phyloP scores from a whole-genome alignment of 2,797 vertebrate species.

The Spinibarbus caldwelli region DNA sequence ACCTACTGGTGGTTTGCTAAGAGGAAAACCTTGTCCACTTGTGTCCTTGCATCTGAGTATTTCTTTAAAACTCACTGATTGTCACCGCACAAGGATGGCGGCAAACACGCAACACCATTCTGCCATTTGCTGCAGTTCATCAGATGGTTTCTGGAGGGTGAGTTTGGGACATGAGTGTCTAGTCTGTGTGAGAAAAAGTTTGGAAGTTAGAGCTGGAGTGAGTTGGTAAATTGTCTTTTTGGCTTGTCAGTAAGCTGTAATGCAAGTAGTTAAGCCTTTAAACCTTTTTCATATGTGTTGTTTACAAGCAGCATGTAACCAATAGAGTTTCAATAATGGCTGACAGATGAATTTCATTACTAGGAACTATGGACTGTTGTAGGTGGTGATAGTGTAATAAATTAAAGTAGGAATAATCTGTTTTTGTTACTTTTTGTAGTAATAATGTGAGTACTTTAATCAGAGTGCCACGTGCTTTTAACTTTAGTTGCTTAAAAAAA shows the following conservation, averaged over 20 bases:
- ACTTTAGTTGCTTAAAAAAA: no score
- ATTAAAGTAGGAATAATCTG: background rate
- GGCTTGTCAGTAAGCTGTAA: background rate
- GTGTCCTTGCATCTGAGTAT: conserved; percentile 19
- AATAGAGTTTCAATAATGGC: background rate
- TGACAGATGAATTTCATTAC: background rate
- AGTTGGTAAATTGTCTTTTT: background rate
- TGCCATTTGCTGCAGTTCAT: conserved; percentile 31
- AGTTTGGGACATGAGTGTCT: background rate
- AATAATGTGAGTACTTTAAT: no score
- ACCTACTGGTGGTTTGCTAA: conserved; percentile 18
- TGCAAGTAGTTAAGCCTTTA: background rate
- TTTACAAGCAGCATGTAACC: background rate
- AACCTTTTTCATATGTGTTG: background rate
- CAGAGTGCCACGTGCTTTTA: no score
- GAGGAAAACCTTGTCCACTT: conserved; percentile 30
- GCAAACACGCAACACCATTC: conserved; percentile 30
- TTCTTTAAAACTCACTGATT: conserved; percentile 34
- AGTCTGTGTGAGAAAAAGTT: background rate
- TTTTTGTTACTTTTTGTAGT: no score
- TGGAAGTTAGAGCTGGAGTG: background rate
- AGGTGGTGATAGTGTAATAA: no score
- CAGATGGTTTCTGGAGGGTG: conserved; percentile 14
- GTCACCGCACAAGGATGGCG: background rate
- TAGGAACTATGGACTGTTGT: background rate